Percentiles rank a stretch among this genome's conserved stretches.
Evolutionary conservation across 2,113 vertebrate species (phyloP).

Genomic region (Recurvirostra avosetta): DNA sequence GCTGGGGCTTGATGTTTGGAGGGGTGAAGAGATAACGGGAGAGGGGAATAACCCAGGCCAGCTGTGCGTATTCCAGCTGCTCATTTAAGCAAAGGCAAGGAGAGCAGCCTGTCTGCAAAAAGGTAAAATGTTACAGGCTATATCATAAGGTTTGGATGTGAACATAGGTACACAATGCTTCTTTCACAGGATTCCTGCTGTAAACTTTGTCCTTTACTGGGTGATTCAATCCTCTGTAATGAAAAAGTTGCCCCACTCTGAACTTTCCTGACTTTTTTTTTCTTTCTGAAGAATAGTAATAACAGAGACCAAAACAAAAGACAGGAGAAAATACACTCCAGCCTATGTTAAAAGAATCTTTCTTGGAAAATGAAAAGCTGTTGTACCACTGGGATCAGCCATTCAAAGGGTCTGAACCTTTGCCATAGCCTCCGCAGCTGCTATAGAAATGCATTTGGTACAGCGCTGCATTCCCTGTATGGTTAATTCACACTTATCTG

Average conservation of each 20-base stretch:
- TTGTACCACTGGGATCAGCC: not conserved
- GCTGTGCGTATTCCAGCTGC: not conserved
- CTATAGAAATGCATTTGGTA: slow-evolving; percentile 13
- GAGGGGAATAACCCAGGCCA: not conserved
- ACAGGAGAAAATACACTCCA: not conserved
- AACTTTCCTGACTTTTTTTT: not conserved
- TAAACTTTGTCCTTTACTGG: slow-evolving; percentile 4
- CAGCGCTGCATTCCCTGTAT: not conserved
- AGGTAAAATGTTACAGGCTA: not conserved
- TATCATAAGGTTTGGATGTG: not conserved
- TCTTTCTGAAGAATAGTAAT: not conserved
- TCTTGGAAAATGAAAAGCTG: not conserved
- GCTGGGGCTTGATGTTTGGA: not conserved
- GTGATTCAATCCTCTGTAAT: slow-evolving; percentile 19
- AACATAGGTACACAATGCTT: not conserved
- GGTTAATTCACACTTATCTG: not conserved
- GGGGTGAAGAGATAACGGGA: not conserved
- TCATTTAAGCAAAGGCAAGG: not conserved
- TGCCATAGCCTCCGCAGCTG: slow-evolving; percentile 7
- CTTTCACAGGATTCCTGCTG: slow-evolving; percentile 10
- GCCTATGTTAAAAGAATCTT: not conserved
- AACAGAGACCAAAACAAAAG: slow-evolving; percentile 33
- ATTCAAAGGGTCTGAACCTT: slow-evolving; percentile 3
- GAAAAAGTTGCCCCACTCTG: slow-evolving; percentile 29
- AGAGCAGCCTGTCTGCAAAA: not conserved